Evolutionary conservation across 2,113 vertebrate species (phyloP).

Genomic region (Pogonocichla stellata): DNA sequence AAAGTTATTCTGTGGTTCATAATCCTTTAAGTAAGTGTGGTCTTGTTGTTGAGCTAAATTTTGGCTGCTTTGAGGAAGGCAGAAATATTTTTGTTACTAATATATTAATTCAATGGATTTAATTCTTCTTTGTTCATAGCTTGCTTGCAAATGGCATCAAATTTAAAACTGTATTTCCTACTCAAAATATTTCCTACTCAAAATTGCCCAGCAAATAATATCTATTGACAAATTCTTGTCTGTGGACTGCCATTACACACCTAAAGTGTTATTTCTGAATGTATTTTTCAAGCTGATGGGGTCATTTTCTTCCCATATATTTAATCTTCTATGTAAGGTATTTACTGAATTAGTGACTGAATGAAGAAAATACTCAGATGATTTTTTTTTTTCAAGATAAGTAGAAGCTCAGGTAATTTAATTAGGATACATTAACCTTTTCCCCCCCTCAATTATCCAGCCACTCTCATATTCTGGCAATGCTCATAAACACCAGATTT

Average conservation of each 20-base stretch:
- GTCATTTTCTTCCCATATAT: background rate
- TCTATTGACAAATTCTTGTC: background rate
- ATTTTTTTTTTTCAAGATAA: background rate
- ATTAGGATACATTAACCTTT: background rate
- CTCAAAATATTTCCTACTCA: background rate
- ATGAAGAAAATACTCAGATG: background rate
- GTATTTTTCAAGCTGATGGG: background rate
- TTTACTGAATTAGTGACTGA: background rate
- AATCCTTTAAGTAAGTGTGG: background rate
- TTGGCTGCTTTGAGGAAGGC: background rate
- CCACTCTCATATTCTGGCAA: background rate
- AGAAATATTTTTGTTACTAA: background rate
- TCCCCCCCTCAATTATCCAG: background rate
- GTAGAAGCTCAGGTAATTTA: conserved; percentile 1
- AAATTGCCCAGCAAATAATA: background rate
- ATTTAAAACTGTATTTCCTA: background rate
- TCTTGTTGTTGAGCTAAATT: background rate
- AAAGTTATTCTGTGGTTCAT: background rate
- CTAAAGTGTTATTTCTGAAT: background rate
- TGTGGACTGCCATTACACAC: background rate
- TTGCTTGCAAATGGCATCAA: background rate
- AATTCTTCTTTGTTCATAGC: background rate
- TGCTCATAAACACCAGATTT: background rate
- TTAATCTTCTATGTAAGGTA: background rate
- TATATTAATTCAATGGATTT: background rate